Percentiles rank a stretch among this genome's conserved stretches.
Evolutionary conservation across 64 coral and sea anemone species (phyloP).

Genomic region (Montipora cactus): DNA sequence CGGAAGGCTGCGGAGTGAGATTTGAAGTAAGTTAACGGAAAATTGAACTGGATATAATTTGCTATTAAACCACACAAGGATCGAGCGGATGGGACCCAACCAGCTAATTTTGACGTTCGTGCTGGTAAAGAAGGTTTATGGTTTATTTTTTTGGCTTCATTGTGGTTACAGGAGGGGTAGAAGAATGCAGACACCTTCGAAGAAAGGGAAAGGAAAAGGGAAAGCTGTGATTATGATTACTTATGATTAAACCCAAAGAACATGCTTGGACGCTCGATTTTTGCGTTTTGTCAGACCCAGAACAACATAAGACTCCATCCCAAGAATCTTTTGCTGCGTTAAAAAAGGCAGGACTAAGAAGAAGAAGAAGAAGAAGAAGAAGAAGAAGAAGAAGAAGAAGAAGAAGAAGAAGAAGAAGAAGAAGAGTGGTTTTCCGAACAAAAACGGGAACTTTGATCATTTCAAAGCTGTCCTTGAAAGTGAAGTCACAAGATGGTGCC

Average conservation of each 20-base stretch:
- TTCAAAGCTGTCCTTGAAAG: slow-evolving; percentile 35
- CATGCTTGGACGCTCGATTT: slow-evolving; percentile 26
- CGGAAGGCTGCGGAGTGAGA: neutral
- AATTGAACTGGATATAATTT: neutral
- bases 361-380: no score
- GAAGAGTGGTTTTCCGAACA: slow-evolving; percentile 41
- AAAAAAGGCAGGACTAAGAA: slow-evolving; percentile 5
- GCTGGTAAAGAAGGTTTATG: neutral
- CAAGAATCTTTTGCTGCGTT: neutral
- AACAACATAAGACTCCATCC: neutral
- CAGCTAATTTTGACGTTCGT: neutral
- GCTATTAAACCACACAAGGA: neutral
- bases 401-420: neutral
- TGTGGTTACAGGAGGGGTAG: neutral
- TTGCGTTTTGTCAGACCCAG: neutral
- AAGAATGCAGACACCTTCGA: neutral
- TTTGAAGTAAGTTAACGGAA: neutral
- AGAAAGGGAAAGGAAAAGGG: neutral
- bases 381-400: no score
- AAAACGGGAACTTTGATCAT: slow-evolving; percentile 59
- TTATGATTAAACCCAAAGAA: neutral
- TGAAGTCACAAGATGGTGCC: slow-evolving; percentile 55
- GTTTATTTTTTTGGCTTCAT: neutral
- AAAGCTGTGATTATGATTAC: neutral
- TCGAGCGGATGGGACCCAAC: neutral